Conservation (phyloP, 2,113 vertebrate genomes). For the Empidonax traillii region DNA sequence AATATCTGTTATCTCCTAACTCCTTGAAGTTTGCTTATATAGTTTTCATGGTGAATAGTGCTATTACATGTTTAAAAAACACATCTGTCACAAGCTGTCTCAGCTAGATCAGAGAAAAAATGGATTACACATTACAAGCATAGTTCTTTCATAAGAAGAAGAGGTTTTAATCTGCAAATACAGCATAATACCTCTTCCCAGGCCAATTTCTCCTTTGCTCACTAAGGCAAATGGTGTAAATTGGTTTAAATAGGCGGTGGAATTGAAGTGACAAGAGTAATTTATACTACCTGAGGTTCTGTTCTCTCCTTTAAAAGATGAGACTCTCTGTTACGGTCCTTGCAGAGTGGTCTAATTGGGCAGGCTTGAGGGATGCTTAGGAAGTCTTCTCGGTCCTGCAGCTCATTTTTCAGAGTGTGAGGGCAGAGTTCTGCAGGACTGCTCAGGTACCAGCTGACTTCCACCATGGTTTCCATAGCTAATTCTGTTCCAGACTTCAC, state of each 20-base stretch:
- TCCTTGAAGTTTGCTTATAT: background rate
- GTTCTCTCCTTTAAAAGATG: background rate
- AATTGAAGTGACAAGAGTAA: slow-evolving; percentile 61
- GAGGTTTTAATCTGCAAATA: slow-evolving; percentile 4
- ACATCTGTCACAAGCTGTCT: background rate
- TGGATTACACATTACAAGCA: background rate
- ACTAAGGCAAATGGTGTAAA: slow-evolving; percentile 28
- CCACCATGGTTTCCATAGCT: background rate
- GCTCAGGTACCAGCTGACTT: background rate
- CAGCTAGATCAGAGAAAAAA: background rate
- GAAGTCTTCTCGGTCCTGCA: background rate
- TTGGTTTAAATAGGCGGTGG: slow-evolving; percentile 39
- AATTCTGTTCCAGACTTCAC: background rate
- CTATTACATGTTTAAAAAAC: background rate
- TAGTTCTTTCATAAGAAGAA: background rate
- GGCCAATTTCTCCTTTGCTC: slow-evolving; percentile 37
- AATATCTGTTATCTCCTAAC: background rate
- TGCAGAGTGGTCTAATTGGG: background rate
- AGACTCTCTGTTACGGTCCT: background rate
- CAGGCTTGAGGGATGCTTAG: background rate
- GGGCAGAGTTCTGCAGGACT: background rate
- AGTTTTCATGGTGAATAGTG: background rate
- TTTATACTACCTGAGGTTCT: slow-evolving; percentile 41
- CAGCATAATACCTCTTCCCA: background rate
- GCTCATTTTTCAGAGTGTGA: background rate